Conservation (phyloP, 2,113 vertebrate genomes). For the Numida meleagris region DNA sequence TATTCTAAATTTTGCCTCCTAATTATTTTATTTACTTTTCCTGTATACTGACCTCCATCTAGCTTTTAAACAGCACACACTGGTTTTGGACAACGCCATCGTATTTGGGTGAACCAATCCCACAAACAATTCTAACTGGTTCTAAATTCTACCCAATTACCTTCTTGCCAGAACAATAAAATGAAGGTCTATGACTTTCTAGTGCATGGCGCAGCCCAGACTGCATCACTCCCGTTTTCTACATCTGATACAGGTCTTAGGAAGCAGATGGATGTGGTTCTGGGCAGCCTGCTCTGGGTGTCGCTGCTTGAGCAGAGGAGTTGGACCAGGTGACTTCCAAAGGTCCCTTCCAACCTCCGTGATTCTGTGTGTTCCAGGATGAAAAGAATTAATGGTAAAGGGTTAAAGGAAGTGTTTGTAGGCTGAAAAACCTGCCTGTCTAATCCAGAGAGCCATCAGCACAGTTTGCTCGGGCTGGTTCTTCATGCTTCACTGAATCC, state of each 20-base stretch:
- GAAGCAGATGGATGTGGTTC: not conserved
- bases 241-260: not conserved
- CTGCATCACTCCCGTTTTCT: not conserved
- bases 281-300: not conserved
- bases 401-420: not conserved
- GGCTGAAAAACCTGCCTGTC: not conserved
- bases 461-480: not conserved
- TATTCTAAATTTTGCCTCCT: not conserved
- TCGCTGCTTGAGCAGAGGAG: not conserved
- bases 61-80: not conserved
- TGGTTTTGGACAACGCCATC: not conserved
- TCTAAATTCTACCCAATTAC: not conserved
- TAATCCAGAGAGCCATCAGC: constrained; percentile 1
- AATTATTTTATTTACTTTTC: not conserved
- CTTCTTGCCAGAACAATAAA: not conserved
- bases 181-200: not conserved
- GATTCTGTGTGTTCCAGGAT: not conserved
- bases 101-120: not conserved
- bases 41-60: not conserved
- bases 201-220: not conserved
- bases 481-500: constrained; percentile 27
- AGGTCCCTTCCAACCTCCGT: not conserved
- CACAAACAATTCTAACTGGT: not conserved
- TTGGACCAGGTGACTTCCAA: not conserved
- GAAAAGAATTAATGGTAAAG: not conserved